Base-by-base conservation (phyloP, 2,888 invertebrate species). In the Stegophylla sp. region DNA sequence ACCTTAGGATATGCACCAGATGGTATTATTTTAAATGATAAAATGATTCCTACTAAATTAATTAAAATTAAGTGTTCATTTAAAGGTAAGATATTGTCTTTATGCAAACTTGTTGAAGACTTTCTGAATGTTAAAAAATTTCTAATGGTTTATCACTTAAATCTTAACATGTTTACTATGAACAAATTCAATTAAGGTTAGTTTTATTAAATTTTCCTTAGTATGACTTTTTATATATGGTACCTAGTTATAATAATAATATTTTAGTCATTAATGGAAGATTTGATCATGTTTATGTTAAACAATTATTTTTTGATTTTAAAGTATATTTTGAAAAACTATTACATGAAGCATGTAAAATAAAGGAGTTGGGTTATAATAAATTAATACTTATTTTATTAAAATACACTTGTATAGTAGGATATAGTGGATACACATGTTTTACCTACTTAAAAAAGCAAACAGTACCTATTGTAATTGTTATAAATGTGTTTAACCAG, bases 231-330 rank as follows among this genome's bases (percentile, higher is more conserved):
- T 66, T 66, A 66, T 66, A 41, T 28, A 66, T 66, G 28, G n/a
- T 34, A n/a, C n/a, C n/a, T n/a, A 43, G 43, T 41, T 41, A 13
- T 13, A 13, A n/a, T 4, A 66, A 34, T 34, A 15, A n/a, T 66
- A 34, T 66, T 28, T n/a, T 66, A 28, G 43, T n/a, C 23, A 43
- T 66, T 41, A 43, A 66, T 28, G 17, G 3, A 34, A 34, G 41
- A 1, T 66, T 28, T 28, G 28, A 66, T n/a, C n/a, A 3, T 34
- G 34, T 28, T 41, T 66, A 66, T 66, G 28, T n/a, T 5, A 66
- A 28, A 34, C 17, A 66, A 20, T 66, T 66, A 66, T 13, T 66
- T 66, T 66, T 23, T 28, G 28, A 66, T 66, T n/a, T 66, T 41
- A 66, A 34, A 23, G 23, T 41, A 5, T 34, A 66, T 66, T 66